Conservation (phyloP, 2,113 vertebrate species). For the Phyllostomus discolor region DNA sequence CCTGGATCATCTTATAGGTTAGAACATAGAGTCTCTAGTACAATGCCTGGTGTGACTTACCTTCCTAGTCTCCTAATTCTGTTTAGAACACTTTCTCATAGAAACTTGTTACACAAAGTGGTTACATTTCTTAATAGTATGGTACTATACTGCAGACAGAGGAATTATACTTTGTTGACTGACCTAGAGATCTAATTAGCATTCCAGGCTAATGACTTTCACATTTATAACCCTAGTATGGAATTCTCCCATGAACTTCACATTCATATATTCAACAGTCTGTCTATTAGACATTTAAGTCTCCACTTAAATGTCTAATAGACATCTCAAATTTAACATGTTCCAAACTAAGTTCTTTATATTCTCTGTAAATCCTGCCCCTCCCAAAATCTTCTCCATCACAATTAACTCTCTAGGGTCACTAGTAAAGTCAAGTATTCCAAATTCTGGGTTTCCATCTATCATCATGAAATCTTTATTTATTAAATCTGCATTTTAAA, state of each 20-base stretch:
- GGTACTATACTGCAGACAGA: not conserved
- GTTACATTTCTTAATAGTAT: not conserved
- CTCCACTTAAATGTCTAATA: not conserved
- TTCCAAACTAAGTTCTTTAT: not conserved
- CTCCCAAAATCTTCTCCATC: not conserved
- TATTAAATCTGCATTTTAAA: not conserved
- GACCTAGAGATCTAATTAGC: not conserved
- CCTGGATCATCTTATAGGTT: not conserved
- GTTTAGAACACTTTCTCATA: not conserved
- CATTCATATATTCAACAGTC: not conserved
- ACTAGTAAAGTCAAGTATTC: not conserved
- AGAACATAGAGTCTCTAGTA: not conserved
- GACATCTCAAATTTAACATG: not conserved
- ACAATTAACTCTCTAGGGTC: not conserved
- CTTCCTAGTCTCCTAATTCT: not conserved
- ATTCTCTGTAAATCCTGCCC: not conserved
- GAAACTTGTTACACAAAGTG: not conserved
- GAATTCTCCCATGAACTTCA: conserved; percentile 13
- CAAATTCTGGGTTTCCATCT: not conserved
- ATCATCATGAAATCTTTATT: not conserved
- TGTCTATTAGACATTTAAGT: no score
- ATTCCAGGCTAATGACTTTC: not conserved
- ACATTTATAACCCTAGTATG: not conserved
- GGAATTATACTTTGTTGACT: not conserved
- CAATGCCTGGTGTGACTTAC: not conserved